Evolutionary conservation across 2,113 vertebrate species (phyloP).

Genomic region (Dipodomys ordii): DNA sequence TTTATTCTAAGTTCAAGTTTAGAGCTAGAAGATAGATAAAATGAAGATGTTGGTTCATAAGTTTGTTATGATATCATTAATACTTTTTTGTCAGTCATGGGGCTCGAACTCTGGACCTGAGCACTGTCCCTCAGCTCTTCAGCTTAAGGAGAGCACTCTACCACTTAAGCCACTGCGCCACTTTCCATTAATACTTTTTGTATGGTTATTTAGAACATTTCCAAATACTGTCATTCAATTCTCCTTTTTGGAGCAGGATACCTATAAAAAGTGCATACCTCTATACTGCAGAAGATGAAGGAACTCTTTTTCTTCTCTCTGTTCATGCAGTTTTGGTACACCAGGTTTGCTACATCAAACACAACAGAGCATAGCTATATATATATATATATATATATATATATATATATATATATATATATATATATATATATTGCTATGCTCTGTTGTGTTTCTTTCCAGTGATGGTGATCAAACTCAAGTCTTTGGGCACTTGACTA

Average conservation of each 20-base stretch:
- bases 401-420: neutral
- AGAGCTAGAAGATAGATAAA: neutral
- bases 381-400: neutral
- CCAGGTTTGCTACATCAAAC: neutral
- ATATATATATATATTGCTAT: neutral
- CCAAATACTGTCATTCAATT: neutral
- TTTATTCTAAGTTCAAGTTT: neutral
- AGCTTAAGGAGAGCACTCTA: too few relatives aligned
- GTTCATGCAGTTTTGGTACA: neutral
- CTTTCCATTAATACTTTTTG: conserved; percentile 22
- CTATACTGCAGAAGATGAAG: neutral
- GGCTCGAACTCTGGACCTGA: too few relatives aligned
- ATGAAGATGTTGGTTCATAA: neutral
- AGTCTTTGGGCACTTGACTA: too few relatives aligned
- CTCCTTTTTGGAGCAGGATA: conserved; percentile 24
- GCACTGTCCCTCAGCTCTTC: too few relatives aligned
- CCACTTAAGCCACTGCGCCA: too few relatives aligned
- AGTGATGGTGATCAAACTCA: too few relatives aligned
- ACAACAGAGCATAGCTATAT: too few relatives aligned
- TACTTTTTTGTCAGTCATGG: neutral
- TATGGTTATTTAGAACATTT: neutral
- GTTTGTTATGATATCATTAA: neutral
- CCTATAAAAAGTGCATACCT: neutral
- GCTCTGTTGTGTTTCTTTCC: too few relatives aligned
- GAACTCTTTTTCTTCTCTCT: neutral